A percentile compares a stretch with the other conserved stretches of the same genome.
These are phyloP conservation scores for Ianthella basta DNA, from an alignment of 37 sponge, comb jelly and placozoan species.

Conservation along the genomic window DNA sequence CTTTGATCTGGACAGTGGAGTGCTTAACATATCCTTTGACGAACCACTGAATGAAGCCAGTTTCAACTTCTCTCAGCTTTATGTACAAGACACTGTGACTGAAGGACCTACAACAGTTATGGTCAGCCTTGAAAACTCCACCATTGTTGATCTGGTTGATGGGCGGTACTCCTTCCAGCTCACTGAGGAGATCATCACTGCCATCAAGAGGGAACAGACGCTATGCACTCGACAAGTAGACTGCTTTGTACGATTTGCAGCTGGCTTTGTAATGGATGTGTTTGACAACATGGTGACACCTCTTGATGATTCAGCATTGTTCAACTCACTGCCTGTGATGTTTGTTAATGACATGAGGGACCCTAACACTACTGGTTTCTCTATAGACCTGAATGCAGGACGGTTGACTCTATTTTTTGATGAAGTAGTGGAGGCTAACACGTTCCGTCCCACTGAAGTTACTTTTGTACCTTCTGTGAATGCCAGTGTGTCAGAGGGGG, in stretches of 20 bases:
- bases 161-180: constrained; percentile 46
- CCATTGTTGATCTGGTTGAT: constrained; percentile 42
- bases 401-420: constrained; percentile 67
- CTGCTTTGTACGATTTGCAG: constrained; percentile 67
- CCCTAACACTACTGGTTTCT: constrained; percentile 74
- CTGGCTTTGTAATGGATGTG: constrained; percentile 73
- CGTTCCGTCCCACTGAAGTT: constrained; percentile 42
- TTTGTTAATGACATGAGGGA: constrained; percentile 58
- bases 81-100: constrained; percentile 45
- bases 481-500: constrained; percentile 8
- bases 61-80: constrained; percentile 62
- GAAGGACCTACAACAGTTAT: neutral
- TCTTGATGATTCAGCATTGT: neutral
- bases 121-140: constrained; percentile 49
- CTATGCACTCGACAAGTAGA: constrained; percentile 50
- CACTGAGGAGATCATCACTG: constrained; percentile 50
- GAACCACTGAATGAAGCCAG: constrained; percentile 67
- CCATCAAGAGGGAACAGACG: constrained; percentile 50
- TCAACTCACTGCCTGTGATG: neutral
- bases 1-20: constrained; percentile 61
- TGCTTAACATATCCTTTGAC: constrained; percentile 66
- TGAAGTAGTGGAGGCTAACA: constrained; percentile 66
- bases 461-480: constrained; percentile 57
- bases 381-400: constrained; percentile 73
- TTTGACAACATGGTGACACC: constrained; percentile 7